Evolutionary conservation across 1,140 invertebrate genomes (phyloP).

Genomic region (Eurosta solidaginis): DNA sequence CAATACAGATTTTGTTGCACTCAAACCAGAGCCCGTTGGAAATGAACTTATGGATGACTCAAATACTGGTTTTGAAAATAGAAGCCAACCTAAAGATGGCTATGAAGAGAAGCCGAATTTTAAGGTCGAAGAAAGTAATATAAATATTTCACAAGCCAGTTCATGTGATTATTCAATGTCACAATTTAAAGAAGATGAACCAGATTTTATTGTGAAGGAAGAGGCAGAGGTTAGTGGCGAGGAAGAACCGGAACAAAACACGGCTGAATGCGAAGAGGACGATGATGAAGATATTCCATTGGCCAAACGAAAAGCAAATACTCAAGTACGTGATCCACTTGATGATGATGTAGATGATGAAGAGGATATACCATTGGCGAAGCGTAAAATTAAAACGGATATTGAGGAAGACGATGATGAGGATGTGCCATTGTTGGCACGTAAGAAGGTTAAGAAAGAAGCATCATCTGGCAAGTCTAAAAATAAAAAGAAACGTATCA

Average conservation of each 20-base stretch:
- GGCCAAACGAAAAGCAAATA: conserved; percentile 61
- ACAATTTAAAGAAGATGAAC: conserved; percentile 65
- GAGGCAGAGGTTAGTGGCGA: conserved; percentile 41
- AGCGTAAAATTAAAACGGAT: conserved; percentile 44
- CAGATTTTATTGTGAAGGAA: conserved; percentile 51
- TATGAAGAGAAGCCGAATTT: conserved; percentile 49
- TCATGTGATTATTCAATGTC: conserved; percentile 71
- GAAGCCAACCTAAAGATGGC: conserved; percentile 61
- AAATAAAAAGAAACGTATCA: conserved; percentile 65
- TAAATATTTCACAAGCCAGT: conserved; percentile 64
- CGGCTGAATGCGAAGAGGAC: conserved; percentile 69
- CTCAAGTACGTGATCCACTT: conserved; percentile 43
- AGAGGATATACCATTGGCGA: conserved; percentile 80
- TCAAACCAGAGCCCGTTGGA: conserved; percentile 47
- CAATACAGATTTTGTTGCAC: conserved; percentile 61
- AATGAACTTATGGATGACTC: conserved; percentile 31
- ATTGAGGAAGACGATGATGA: conserved; percentile 63
- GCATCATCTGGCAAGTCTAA: conserved; percentile 64
- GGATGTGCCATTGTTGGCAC: conserved; percentile 69
- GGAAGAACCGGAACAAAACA: conserved; percentile 44
- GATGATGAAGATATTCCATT: conserved; percentile 58
- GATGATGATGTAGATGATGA: conserved; percentile 65
- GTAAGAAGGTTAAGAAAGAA: conserved; percentile 67
- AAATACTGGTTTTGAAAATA: conserved; percentile 31
- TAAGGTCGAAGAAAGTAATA: conserved; percentile 47